Percentiles rank a stretch among this genome's conserved stretches.
phyloP scores from a whole-genome alignment of 1,140 invertebrate genomes.

The Mesaphorura yosii region DNA sequence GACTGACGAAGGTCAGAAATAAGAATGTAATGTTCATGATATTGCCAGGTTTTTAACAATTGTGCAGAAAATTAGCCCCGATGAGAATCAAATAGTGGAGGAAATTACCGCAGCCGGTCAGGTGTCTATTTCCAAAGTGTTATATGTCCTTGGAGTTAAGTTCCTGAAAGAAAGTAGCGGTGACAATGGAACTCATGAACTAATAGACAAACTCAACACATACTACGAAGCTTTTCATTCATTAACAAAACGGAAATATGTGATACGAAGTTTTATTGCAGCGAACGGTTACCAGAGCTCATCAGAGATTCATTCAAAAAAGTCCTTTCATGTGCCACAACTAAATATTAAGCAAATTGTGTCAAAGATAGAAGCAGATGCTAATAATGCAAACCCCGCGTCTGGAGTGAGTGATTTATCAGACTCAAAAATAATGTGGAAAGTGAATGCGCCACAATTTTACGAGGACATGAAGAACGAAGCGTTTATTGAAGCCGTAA shows the following conservation, averaged over 20 bases:
- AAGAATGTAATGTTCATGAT: background rate
- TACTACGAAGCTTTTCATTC: background rate
- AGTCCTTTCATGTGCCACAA: background rate
- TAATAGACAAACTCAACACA: slow-evolving; percentile 5
- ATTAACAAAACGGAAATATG: slow-evolving; percentile 3
- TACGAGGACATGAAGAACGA: slow-evolving; percentile 18
- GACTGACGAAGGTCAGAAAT: background rate
- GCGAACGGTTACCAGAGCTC: background rate
- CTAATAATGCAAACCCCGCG: no score
- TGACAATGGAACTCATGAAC: background rate
- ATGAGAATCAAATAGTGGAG: slow-evolving; percentile 12
- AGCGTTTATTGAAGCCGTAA: slow-evolving; percentile 17
- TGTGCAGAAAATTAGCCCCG: slow-evolving; percentile 6
- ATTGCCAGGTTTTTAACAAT: slow-evolving; percentile 3
- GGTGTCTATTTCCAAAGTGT: slow-evolving; percentile 13
- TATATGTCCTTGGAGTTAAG: slow-evolving; percentile 17
- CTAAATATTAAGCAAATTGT: slow-evolving; percentile 1
- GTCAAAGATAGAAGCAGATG: slow-evolving; percentile 1
- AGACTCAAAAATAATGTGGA: slow-evolving; percentile 19
- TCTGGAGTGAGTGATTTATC: slow-evolving; percentile 7
- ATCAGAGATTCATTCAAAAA: background rate
- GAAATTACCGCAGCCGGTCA: slow-evolving; percentile 17
- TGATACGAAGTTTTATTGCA: slow-evolving; percentile 2
- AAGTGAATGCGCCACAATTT: slow-evolving; percentile 20
- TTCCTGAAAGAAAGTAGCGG: background rate